Evolutionary conservation across 2,888 invertebrate genomes (phyloP), one percentile per base, ranked within the genome.

Genomic region (Sthenelais limicola): DNA sequence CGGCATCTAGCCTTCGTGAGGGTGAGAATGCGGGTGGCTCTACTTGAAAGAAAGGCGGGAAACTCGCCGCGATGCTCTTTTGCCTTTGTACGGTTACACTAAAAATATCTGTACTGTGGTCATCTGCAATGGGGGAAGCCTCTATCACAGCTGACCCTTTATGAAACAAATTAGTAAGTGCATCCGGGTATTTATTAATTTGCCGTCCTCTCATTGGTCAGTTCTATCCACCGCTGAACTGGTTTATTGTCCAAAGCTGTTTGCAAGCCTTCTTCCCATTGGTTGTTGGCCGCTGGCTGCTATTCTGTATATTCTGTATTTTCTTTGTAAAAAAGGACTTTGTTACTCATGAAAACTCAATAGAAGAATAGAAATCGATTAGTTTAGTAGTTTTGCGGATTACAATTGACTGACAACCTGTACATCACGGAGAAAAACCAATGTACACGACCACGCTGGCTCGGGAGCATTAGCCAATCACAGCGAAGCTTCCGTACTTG

Each of bases 151-250:
- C 67, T 67, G 67, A 67, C 47, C 67, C 47, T 67, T 67, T 67
- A 67, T 67, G 32, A 67, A 67, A 67, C 67, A 67, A 67, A 67
- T 67, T 67, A 67, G 67, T 67, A 48, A 48, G 28, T 28, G 48
- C 67, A 67, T 67, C 67, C 67, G 67, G 67, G 67, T 48, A 67
- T 24, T 67, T 67, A 28, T 67, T 67, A 67, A 67, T 67, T 30
- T 48, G 15, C 67, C 9, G 48, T n/a, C 24, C 32, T 4, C 48
- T 48, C 4, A 67, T 67, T 67, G 67, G 67, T 67, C 48, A 28
- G 30, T 48, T 26, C 48, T 47, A 48, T 67, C 48, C 47, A 47
- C 15, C 67, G 67, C 28, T 47, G 66, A 43, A 43, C 66, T 43
- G 9, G 35, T 5, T 1, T 12, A 12, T 35, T 43, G 9, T 24